phyloP scores from a whole-genome alignment of 2,888 invertebrate species.

The Athalia circularis region DNA sequence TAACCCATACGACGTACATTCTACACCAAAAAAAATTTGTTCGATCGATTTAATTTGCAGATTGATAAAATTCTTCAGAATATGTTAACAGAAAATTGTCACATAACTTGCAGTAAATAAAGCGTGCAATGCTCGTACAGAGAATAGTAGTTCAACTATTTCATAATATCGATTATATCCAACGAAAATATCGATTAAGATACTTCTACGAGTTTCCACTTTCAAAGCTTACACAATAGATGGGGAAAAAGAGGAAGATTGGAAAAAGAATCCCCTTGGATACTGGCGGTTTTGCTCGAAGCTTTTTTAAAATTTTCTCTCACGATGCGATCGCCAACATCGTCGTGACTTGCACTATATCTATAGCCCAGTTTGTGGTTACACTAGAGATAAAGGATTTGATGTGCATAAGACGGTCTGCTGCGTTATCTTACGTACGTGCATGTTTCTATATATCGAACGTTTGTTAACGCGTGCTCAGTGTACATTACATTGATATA shows the following conservation, averaged over 20 bases:
- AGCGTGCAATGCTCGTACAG: no score
- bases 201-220: no score
- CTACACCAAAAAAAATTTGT: no score
- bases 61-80: no score
- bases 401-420: not conserved
- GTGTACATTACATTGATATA: not conserved
- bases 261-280: not conserved
- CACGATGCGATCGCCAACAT: conserved; percentile 17
- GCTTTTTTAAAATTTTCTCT: conserved; percentile 4
- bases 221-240: no score
- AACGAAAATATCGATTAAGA: no score
- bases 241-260: not conserved
- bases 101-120: no score
- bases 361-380: not conserved
- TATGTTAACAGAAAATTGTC: no score
- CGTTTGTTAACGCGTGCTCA: not conserved
- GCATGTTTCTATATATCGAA: not conserved
- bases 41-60: no score
- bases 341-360: not conserved
- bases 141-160: no score
- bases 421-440: not conserved
- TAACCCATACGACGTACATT: no score
- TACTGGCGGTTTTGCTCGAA: not conserved
- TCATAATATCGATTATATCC: no score
- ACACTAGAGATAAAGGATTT: conserved; percentile 12